Conservation (phyloP, 2,797 vertebrate species). For the Taeniopygia guttata region DNA sequence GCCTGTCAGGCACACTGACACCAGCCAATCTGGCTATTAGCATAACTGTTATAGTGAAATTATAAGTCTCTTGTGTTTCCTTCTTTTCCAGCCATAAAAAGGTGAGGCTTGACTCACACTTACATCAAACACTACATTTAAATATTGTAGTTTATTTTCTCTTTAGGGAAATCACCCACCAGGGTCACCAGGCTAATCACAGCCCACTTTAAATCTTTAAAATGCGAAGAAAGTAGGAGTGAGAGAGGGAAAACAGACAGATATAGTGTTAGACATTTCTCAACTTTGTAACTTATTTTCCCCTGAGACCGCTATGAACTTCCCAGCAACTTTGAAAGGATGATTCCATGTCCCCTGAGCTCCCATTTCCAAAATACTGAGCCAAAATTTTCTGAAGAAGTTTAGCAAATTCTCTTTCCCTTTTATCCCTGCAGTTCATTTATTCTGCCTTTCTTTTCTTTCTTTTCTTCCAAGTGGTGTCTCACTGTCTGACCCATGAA, state of each 20-base stretch:
- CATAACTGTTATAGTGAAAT: not conserved
- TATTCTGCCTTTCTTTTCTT: not conserved
- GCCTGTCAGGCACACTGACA: not conserved
- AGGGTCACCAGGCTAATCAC: constrained; percentile 9
- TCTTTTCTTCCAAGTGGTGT: not conserved
- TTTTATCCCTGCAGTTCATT: not conserved
- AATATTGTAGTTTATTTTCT: not conserved
- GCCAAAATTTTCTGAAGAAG: not conserved
- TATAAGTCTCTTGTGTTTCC: not conserved
- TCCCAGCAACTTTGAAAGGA: not conserved
- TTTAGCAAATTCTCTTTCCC: not conserved
- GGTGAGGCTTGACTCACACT: not conserved
- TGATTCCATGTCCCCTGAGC: not conserved
- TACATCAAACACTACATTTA: not conserved
- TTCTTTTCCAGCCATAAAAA: constrained; percentile 23
- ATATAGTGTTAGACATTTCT: not conserved
- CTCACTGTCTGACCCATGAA: not conserved
- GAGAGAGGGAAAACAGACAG: not conserved
- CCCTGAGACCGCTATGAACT: not conserved
- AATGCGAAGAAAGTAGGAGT: not conserved
- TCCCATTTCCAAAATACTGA: not conserved
- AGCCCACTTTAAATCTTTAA: constrained; percentile 12
- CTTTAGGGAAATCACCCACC: constrained; percentile 7
- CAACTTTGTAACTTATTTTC: not conserved
- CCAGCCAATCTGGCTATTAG: not conserved